phyloP scores from a whole-genome alignment of 2,888 invertebrate genomes.

The Exephanes ischioxanthus region DNA sequence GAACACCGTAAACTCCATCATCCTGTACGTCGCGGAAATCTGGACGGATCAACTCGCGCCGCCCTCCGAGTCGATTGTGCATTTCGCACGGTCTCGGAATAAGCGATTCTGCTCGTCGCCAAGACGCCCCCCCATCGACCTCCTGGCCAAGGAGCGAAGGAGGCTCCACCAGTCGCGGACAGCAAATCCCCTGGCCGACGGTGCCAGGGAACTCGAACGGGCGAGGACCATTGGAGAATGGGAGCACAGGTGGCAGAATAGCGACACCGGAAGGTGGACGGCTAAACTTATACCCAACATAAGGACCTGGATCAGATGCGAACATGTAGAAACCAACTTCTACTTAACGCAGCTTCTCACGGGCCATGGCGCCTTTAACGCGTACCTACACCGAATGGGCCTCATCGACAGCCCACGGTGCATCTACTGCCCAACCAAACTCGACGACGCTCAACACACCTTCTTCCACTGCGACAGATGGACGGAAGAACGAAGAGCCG shows the following conservation, averaged over 20 bases:
- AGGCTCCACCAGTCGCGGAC: constrained; percentile 13
- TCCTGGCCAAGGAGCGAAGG: constrained; percentile 51
- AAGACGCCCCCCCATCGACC: constrained; percentile 65
- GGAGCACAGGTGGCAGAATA: constrained; percentile 38
- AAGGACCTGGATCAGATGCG: constrained; percentile 36
- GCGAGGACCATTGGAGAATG: constrained; percentile 41
- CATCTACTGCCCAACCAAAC: constrained; percentile 33
- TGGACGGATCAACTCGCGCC: constrained; percentile 63
- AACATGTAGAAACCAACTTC: constrained; percentile 59
- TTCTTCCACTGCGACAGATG: constrained; percentile 66
- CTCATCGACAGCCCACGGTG: constrained; percentile 53
- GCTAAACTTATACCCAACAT: constrained; percentile 39
- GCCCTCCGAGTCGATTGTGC: constrained; percentile 67
- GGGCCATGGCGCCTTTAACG: constrained; percentile 70
- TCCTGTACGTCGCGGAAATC: constrained; percentile 62
- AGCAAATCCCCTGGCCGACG: not conserved
- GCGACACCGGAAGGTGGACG: constrained; percentile 45
- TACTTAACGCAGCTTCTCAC: constrained; percentile 34
- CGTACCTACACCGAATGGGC: constrained; percentile 65
- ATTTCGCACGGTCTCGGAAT: constrained; percentile 69
- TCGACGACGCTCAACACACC: constrained; percentile 66
- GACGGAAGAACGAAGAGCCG: constrained; percentile 22
- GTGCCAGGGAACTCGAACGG: constrained; percentile 14
- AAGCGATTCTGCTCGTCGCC: constrained; percentile 66
- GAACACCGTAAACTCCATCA: constrained; percentile 30